Base-by-base conservation (phyloP, 1,140 invertebrate species). In the Yoshiicerus persimilis region DNA sequence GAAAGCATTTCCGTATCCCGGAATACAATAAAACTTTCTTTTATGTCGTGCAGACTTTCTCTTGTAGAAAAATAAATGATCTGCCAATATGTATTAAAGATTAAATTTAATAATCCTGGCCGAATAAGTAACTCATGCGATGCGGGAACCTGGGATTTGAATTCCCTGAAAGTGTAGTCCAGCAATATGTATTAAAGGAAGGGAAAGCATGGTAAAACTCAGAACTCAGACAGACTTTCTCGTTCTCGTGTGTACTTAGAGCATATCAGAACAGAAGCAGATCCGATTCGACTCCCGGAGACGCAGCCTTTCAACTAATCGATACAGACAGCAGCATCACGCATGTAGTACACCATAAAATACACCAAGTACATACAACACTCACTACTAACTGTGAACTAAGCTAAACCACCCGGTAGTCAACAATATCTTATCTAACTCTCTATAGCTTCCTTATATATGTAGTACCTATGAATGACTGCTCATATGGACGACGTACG, bases 321-420 rank as follows among this genome's bases (percentile, higher is more conserved):
- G 75, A 80, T 80, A 80, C 75, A 80, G 75, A 80, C 75, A 80
- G 75, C 75, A 80, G 75, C 75, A 80, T 80, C 75, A 80, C 75
- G 75, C 75, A 80, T 80, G 75, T 80, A 80, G 75, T 80, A 80
- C 75, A 80, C 30, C 75, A 80, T 80, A 80, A 80, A 80, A 36
- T 80, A 80, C 75, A 38, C 32, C 32, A 11, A 38, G n/a, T 3
- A 32, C 13, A n/a, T 23, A 10, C 11, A 30, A 23, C 30, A 34
- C 34, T 36, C 4, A 9, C n/a, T 41, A 2, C 27, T 32, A 27
- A n/a, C 47, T n/a, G 47, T 56, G 47, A 56, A 56, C 3, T 56
- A n/a, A n/a, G n/a, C 13, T 56, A 56, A 56, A 56, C 20, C 47
- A 56, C 47, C 47, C 20, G 47, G 47, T 56, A 56, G 47, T 56